Conservation (phyloP, 2,888 invertebrate genomes). For the Azorinus chamasolen region DNA sequence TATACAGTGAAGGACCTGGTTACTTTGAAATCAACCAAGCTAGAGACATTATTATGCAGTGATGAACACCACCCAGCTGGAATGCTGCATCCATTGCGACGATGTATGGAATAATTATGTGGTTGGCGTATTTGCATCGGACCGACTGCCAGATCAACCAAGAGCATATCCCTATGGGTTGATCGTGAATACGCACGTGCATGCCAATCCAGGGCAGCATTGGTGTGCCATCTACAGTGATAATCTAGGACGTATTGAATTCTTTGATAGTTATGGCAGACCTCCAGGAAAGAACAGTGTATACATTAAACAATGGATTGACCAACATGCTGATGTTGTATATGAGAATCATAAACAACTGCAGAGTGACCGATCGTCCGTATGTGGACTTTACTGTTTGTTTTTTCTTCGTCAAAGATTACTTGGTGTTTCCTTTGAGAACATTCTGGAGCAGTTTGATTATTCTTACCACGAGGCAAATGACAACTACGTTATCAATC, state of each 20-base stretch:
- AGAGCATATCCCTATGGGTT: conserved; percentile 11
- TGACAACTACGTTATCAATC: no score
- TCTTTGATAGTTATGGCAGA: conserved; percentile 30
- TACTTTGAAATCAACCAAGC: conserved; percentile 45
- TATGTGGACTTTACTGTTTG: conserved; percentile 36
- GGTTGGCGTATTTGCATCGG: conserved; percentile 36
- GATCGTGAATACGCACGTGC: conserved; percentile 19
- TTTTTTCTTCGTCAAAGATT: conserved; percentile 26
- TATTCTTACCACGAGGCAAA: no score
- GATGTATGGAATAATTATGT: conserved; percentile 5
- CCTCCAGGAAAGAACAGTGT: conserved; percentile 3
- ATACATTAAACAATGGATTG: conserved; percentile 15
- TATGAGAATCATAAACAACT: conserved; percentile 4
- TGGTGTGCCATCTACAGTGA: conserved; percentile 18
- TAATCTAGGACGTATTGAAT: conserved; percentile 2
- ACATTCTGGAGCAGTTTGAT: no score
- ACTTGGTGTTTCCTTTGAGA: not conserved
- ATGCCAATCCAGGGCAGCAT: conserved; percentile 15
- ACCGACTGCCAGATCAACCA: conserved; percentile 10
- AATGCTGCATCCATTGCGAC: conserved; percentile 34
- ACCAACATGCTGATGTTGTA: conserved; percentile 2
- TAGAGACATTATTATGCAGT: conserved; percentile 32
- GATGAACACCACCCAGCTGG: conserved; percentile 41
- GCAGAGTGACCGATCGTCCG: conserved; percentile 15
- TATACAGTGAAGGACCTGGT: conserved; percentile 33